Evolutionary conservation across 2,888 invertebrate genomes (phyloP), one percentile per base, ranked within the genome.

Genomic region (Oxytorus armatus): DNA sequence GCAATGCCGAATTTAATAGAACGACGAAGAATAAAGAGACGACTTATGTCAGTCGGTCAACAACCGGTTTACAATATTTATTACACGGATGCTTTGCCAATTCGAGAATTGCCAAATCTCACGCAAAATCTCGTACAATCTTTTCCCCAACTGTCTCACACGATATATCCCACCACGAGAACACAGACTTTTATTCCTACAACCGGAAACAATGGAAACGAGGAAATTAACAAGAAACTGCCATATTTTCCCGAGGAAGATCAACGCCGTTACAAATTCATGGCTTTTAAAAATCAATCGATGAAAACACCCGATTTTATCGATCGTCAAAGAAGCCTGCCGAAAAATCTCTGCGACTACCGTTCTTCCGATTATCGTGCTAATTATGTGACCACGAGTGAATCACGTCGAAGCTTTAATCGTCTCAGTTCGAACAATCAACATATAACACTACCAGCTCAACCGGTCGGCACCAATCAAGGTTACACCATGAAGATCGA

Each of bases 21-120:
- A 49, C 81, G 84, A 55, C 79, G 84, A 57, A 82, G 79, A 61
- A 77, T 81, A 61, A 84, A 82, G 69, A 83, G 57, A 65, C 83
- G 82, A 16, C 33, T 59, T 3, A 69, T 25, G 55, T 8, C 73
- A 1, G 44, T 39, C 10, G 29, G 25, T 23, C 80, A 72, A 36
- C 47, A 79, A n/a, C 81, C 81, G 5, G 49, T 84, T 51, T 83
- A 84, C 69, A 84, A 84, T 63, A 81, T 83, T 77, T 83, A 79
- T 77, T 84, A 76, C 23, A 79, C 77, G 11, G 81, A 82, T 25
- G 47, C 80, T 7, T 55, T 82, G 55, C 75, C 83, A 0, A n/a
- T 70, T 23, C 75, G 63, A 44, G 75, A 79, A 33, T 7, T 79
- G 49, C 80, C 84, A 4, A 75, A 70, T 44, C 33, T 66, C 47